Conservation (phyloP, 2,888 invertebrate genomes). For the Torymus texanus region DNA sequence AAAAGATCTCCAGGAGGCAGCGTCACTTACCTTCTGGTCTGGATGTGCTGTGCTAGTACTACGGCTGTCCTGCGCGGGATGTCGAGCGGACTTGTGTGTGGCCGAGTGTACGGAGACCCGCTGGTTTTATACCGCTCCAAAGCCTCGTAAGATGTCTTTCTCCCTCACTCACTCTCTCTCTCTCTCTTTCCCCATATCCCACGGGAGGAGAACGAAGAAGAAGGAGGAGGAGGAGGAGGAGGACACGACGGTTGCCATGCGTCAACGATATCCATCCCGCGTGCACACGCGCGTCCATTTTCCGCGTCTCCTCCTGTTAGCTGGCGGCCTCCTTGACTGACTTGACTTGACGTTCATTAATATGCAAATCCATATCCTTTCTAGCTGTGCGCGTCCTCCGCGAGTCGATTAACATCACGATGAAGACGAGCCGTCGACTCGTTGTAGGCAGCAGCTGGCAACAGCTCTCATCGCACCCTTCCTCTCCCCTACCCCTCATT, state of each 20-base stretch:
- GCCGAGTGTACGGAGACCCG: background rate
- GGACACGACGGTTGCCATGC: slow-evolving; percentile 33
- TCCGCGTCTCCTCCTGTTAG: slow-evolving; percentile 57
- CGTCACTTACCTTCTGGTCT: no score
- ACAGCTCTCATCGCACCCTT: slow-evolving; percentile 22
- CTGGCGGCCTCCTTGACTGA: slow-evolving; percentile 59
- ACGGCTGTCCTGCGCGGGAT: background rate
- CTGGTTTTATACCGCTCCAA: background rate
- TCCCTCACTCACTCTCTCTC: no score
- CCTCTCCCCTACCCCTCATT: slow-evolving; percentile 54
- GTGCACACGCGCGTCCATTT: background rate
- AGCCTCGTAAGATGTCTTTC: background rate
- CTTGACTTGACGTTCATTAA: slow-evolving; percentile 64
- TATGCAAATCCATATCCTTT: slow-evolving; percentile 64
- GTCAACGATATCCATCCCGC: background rate
- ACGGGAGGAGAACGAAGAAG: background rate
- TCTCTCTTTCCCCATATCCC: no score
- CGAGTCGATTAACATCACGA: slow-evolving; percentile 52
- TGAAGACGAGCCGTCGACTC: slow-evolving; percentile 58
- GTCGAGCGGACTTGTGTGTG: background rate
- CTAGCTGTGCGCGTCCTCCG: no score
- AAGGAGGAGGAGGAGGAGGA: background rate
- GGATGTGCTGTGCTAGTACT: no score
- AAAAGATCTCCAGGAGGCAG: no score
- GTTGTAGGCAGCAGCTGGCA: slow-evolving; percentile 38